Conservation (phyloP, 92 coral and sea anemone genomes). For the Phenganax marumi region DNA sequence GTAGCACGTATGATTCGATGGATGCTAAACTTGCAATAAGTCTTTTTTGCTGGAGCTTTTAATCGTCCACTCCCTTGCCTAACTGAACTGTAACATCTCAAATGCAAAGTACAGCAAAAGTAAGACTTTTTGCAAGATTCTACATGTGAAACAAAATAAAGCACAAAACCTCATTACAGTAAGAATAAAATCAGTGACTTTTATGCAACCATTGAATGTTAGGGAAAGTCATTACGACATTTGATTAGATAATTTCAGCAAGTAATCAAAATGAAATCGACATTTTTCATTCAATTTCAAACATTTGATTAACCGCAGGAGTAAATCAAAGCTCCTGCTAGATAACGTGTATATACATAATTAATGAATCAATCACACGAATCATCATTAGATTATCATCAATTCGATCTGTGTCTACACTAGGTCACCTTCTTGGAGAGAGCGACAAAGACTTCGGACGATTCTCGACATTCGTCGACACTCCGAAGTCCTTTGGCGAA, state of each 20-base stretch:
- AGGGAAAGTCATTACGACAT: too few relatives aligned
- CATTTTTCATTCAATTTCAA: too few relatives aligned
- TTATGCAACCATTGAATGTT: too few relatives aligned
- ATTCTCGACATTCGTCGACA: not conserved
- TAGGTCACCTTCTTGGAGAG: slow-evolving; percentile 44
- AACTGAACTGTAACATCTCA: too few relatives aligned
- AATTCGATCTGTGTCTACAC: slow-evolving; percentile 12
- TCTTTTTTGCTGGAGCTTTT: too few relatives aligned
- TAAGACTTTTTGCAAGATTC: too few relatives aligned
- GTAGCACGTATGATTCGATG: slow-evolving; percentile 1
- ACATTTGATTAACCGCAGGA: not conserved
- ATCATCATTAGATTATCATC: slow-evolving; percentile 38
- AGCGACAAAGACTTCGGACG: slow-evolving; percentile 47
- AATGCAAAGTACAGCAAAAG: too few relatives aligned
- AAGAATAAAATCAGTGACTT: not conserved
- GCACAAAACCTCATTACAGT: not conserved
- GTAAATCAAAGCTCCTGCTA: slow-evolving; percentile 37
- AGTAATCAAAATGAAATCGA: too few relatives aligned
- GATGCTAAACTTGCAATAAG: not conserved
- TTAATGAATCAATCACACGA: slow-evolving; percentile 30
- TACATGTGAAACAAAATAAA: not conserved
- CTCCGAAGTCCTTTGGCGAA: slow-evolving; percentile 30
- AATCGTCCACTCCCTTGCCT: too few relatives aligned
- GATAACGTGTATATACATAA: not conserved
- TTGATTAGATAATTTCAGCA: too few relatives aligned